Evolutionary conservation across 2,797 vertebrate genomes (phyloP).

Genomic region (Choloepus didactylus): DNA sequence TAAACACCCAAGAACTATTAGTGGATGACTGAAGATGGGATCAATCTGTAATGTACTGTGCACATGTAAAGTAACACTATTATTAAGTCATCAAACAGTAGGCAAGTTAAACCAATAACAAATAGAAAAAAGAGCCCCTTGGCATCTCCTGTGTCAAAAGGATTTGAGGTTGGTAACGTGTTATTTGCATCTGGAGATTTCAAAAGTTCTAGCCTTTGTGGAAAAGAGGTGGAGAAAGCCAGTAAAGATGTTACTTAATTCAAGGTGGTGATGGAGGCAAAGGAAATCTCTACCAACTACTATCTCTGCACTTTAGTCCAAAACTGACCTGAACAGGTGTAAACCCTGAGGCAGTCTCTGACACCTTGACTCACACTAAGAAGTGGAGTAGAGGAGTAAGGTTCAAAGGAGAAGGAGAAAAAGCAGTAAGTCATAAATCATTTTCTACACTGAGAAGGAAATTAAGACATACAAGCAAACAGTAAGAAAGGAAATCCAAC

Average conservation of each 20-base stretch:
- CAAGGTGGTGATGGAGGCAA: not conserved
- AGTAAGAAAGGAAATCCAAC: not conserved
- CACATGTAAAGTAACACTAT: not conserved
- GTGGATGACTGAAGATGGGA: not conserved
- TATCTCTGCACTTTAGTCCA: not conserved
- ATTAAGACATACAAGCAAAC: not conserved
- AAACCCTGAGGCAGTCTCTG: not conserved
- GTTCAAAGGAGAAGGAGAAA: not conserved
- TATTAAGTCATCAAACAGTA: not conserved
- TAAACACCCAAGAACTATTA: not conserved
- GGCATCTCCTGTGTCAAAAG: not conserved
- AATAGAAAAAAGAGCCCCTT: not conserved
- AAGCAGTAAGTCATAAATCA: not conserved
- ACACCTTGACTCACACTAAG: accelerated
- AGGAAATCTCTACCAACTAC: not conserved
- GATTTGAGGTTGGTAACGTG: not conserved
- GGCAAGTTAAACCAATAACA: not conserved
- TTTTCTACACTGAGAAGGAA: not conserved
- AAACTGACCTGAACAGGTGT: not conserved
- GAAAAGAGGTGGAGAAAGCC: not conserved
- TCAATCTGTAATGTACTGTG: not conserved
- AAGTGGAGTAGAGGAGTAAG: not conserved
- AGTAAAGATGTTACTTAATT: not conserved
- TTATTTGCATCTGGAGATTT: not conserved
- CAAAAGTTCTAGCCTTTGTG: not conserved